Conservation (phyloP, 2,113 vertebrate species). For the Tringa solitaria region DNA sequence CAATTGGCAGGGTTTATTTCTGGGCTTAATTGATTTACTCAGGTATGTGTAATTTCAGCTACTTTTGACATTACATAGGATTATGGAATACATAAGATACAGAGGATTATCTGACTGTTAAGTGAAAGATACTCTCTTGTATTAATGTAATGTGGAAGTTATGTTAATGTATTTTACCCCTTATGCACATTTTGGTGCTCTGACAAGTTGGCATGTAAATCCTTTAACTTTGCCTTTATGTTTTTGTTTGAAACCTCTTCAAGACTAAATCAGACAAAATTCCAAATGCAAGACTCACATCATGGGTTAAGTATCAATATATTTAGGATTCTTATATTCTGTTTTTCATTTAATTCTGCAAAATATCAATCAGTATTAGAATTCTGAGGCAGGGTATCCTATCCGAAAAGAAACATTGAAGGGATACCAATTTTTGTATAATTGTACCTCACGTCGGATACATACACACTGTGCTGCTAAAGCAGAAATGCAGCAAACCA, state of each 20-base stretch:
- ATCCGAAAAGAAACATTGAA: neutral
- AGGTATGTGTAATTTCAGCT: neutral
- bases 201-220: neutral
- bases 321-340: neutral
- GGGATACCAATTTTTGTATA: neutral
- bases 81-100: fast-evolving
- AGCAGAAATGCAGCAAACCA: neutral
- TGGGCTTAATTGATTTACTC: neutral
- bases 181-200: neutral
- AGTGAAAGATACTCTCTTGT: neutral
- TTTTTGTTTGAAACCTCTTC: neutral
- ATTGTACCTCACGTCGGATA: neutral
- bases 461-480: neutral
- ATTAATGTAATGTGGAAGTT: neutral
- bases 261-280: neutral
- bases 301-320: neutral
- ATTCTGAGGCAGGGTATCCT: neutral
- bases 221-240: neutral
- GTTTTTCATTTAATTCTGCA: neutral
- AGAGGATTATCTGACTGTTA: neutral
- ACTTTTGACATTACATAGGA: fast-evolving
- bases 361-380: neutral
- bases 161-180: neutral
- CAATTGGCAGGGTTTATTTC: neutral
- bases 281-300: neutral